Percentiles rank a stretch among this genome's conserved stretches.
Conservation (phyloP, 2,797 vertebrate species). For the Geotrypetes seraphini region DNA sequence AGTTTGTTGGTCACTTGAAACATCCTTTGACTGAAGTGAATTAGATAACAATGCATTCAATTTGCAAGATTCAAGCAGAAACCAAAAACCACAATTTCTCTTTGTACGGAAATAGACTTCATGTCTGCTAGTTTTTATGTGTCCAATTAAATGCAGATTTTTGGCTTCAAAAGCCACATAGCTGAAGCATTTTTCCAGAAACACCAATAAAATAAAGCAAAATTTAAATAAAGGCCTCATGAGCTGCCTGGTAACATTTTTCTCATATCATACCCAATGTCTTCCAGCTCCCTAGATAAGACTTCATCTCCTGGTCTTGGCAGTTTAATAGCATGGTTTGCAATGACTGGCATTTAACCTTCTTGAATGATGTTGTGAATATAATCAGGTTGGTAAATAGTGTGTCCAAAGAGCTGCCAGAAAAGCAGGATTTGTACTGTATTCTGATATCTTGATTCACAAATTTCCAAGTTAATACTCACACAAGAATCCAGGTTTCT, state of each 20-base stretch:
- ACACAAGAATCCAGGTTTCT: too few relatives aligned
- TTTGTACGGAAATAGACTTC: conserved; percentile 51
- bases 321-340: conserved; percentile 6
- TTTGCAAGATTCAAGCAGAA: conserved; percentile 23
- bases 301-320: not conserved
- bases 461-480: too few relatives aligned
- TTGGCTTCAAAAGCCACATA: conserved; percentile 31
- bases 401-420: too few relatives aligned
- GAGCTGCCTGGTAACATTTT: conserved; percentile 16
- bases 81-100: conserved; percentile 44
- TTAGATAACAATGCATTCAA: conserved; percentile 31
- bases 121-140: conserved; percentile 46
- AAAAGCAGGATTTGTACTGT: too few relatives aligned
- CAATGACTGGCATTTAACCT: not conserved
- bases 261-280: conserved; percentile 13
- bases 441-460: too few relatives aligned
- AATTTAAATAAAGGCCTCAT: conserved; percentile 34
- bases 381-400: too few relatives aligned
- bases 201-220: conserved; percentile 42
- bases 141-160: conserved; percentile 56
- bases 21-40: conserved; percentile 28
- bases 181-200: conserved; percentile 42
- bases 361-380: not conserved
- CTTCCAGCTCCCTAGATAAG: conserved; percentile 1
- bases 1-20: conserved; percentile 10